Evolutionary conservation across 2,797 vertebrate species (phyloP), one percentile per base, ranked within the genome.

Genomic region (Tolypeutes matacus): DNA sequence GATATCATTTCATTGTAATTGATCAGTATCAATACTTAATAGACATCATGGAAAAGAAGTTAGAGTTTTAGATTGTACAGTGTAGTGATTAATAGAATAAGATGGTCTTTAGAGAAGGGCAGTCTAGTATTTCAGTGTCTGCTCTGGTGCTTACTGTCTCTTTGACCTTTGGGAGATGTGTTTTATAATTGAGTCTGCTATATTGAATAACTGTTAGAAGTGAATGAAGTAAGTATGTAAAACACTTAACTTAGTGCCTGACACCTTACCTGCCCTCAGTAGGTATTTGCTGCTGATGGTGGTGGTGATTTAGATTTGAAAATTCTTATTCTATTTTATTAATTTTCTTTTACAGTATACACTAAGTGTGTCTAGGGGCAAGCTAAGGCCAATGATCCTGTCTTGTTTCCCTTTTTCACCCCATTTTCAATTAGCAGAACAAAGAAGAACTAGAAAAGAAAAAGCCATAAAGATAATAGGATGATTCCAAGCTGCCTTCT

Each of bases 391-490:
- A 93, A 70, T 31, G 39, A 31, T 90, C 51, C 15, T 76, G 72
- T 36, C 36, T 36, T 76, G 2, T 93, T 94, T 94, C 14, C n/a
- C 34, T 12, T 39, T 92, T 95, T 21, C 31, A 46, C 18, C 31
- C 42, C 80, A 0, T 96, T 96, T 25, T 81, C 15, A 27, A 11
- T 60, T 10, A 72, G 51, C 39, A 29, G 31, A 72, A 49, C 25
- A 84, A 84, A 78, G 58, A 70, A 51, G 11, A 76, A 60, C 34
- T 91, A 86, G 86, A 69, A 90, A 89, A 78, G 36, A 42, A 92
- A 81, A 87, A n/a, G 15, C 65, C 36, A 17, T 89, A 39, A 86
- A 87, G 36, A 20, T 80, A 75, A 23, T 39, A 46, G 39, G 73
- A 70, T 34, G 23, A 86, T 18, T 85, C 34, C 29, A 62, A 5